These are phyloP conservation scores for Cebidichthys violaceus DNA, from an alignment of 2,113 vertebrate genomes.

Conservation along the genomic window DNA sequence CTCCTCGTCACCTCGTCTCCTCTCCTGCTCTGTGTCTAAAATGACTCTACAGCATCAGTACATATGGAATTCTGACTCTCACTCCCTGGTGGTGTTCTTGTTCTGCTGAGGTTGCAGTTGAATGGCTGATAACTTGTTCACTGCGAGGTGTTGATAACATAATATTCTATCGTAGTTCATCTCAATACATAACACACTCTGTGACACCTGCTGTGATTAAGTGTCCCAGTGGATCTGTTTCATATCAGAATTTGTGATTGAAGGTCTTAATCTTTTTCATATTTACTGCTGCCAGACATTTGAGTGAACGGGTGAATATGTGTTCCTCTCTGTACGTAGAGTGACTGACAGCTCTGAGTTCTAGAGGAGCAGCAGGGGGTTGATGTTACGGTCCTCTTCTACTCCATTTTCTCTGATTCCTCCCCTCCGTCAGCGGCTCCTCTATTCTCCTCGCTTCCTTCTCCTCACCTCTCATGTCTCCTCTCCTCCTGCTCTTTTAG, in stretches of 20 bases:
- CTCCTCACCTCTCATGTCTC: conserved; percentile 2
- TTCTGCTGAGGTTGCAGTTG: not conserved
- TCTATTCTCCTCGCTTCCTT: conserved; percentile 17
- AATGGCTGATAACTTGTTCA: not conserved
- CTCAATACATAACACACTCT: not conserved
- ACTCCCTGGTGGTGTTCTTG: not conserved
- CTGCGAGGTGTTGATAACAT: not conserved
- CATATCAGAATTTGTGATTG: not conserved
- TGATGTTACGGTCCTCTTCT: conserved; percentile 42
- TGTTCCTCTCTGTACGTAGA: not conserved
- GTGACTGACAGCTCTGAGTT: conserved; percentile 51
- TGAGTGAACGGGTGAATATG: too few relatives aligned
- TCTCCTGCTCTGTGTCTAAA: not conserved
- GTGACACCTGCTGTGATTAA: too few relatives aligned
- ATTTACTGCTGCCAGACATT: not conserved
- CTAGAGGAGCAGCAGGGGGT: conserved; percentile 47
- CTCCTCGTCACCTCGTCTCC: not conserved
- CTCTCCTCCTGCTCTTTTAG: conserved; percentile 21
- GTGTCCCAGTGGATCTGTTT: not conserved
- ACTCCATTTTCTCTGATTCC: conserved; percentile 32
- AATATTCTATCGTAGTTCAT: not conserved
- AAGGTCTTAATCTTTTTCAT: not conserved
- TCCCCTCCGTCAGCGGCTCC: conserved; percentile 15
- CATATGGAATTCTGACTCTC: not conserved
- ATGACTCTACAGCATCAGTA: not conserved